These are phyloP conservation scores for Trididemnum clinides DNA, from an alignment of 23 tunicate species.

Conservation along the genomic window DNA sequence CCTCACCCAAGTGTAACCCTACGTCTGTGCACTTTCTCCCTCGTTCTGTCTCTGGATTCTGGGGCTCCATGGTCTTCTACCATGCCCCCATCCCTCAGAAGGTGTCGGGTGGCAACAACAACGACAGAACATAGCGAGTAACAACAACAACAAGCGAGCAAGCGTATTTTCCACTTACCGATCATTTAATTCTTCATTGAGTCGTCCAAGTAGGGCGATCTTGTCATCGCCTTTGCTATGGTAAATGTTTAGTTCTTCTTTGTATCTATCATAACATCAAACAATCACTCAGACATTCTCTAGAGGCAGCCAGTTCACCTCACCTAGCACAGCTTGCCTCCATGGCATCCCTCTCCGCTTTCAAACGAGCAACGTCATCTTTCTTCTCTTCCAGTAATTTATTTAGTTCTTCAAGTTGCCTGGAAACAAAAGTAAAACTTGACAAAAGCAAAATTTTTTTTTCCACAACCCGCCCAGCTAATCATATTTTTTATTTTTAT, in stretches of 20 bases:
- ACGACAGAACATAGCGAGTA: too few species aligned
- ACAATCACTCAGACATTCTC: not conserved
- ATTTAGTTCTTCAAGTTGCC: conserved; percentile 61
- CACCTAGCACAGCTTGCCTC: conserved; percentile 70
- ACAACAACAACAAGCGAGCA: too few species aligned
- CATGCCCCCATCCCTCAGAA: too few species aligned
- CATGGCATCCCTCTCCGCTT: conserved; percentile 61
- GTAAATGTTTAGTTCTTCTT: conserved; percentile 26
- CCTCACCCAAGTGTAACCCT: too few species aligned
- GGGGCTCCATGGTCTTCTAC: too few species aligned
- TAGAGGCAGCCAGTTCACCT: not conserved
- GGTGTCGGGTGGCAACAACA: too few species aligned
- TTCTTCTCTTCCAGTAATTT: conserved; percentile 57
- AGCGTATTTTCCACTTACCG: not conserved
- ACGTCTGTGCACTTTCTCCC: too few species aligned
- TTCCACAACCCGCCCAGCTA: too few species aligned
- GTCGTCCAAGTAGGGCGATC: not conserved
- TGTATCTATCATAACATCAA: conserved; percentile 41
- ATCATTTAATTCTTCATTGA: conserved; percentile 48
- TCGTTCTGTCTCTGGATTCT: too few species aligned
- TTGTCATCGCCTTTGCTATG: conserved; percentile 35
- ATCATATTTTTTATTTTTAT: too few species aligned
- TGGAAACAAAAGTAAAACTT: not conserved
- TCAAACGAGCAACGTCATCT: conserved; percentile 46
- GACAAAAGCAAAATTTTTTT: too few species aligned